Evolutionary conservation across 2,113 vertebrate species (phyloP), one percentile per base, ranked within the genome.

Genomic region (Ranitomeya variabilis): DNA sequence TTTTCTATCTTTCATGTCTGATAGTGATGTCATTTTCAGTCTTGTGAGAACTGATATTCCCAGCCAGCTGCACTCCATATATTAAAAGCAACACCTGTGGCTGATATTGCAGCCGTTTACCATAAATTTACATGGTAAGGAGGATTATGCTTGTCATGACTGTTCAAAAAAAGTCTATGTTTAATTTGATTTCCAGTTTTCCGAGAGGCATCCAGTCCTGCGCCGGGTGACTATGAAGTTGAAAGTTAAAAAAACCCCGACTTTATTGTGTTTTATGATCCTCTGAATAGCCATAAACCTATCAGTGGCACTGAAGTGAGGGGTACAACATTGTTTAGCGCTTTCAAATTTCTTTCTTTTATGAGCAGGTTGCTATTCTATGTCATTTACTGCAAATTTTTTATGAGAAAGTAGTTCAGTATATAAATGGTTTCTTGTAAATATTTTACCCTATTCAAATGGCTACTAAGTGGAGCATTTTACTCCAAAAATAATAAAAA

Each of bases 11-110:
- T 94, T 93, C 94, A 95, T 96, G 94, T 96, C 95, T 95, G 94
- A 95, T 95, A 95, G 94, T 95, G 95, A 96, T 94, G 94, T 96
- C 94, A 95, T 95, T 95, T 93, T 93, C 93, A 94, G 95, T 95
- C 95, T 94, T 95, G 93, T 91, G 95, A 95, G 95, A 93, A 94
- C 94, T 93, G 94, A 94, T 96, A 96, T 96, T 96, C 95, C 95
- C 95, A 95, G 92, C 95, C 95, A 96, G 95, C 95, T 96, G 95
- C 92, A 73, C 93, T 93, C 93, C 92, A 95, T 96, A 96, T 96
- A 96, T 96, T 96, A 96, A 96, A 96, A 95, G 94, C 95, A 96
- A 95, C 95, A 96, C 95, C 95, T 96, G 95, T 96, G 95, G 94
- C 95, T 95, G 95, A 95, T 95, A 96, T 96, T 95, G 94, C 94